Evolutionary conservation across 2,113 vertebrate species (phyloP).

Genomic region (Zosterops japonicus): DNA sequence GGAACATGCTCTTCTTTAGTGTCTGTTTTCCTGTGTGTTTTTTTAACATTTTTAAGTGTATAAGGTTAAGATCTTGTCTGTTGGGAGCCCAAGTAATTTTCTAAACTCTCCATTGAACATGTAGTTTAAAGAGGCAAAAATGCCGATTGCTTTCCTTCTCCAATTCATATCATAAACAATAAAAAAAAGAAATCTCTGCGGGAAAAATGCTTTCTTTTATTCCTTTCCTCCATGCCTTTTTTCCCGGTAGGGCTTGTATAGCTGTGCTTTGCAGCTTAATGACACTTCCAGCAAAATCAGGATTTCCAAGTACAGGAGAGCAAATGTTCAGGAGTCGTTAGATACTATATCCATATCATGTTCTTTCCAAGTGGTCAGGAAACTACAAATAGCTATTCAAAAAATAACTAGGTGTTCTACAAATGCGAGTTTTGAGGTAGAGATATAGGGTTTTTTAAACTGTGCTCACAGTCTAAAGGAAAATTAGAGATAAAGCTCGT

Average conservation of each 20-base stretch:
- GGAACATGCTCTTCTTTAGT: neutral
- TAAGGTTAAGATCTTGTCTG: neutral
- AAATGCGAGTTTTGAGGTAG: neutral
- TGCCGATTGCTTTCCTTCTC: neutral
- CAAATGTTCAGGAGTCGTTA: neutral
- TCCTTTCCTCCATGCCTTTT: neutral
- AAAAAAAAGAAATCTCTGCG: neutral
- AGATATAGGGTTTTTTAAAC: neutral
- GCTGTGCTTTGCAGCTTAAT: neutral
- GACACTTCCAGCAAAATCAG: neutral
- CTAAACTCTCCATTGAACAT: neutral
- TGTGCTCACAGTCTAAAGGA: neutral
- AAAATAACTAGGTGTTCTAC: conserved; percentile 9
- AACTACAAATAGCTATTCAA: conserved; percentile 1
- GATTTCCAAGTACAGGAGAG: neutral
- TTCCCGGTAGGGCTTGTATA: neutral
- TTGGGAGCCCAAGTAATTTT: neutral
- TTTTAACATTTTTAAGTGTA: fast-evolving
- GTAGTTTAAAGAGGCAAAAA: neutral
- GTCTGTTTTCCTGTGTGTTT: neutral
- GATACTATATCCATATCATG: neutral
- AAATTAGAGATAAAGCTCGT: neutral
- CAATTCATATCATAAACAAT: neutral
- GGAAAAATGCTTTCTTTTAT: neutral
- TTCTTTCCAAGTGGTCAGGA: neutral